Base-by-base conservation (phyloP, 2,797 vertebrate genomes). In the Limosa lapponica region DNA sequence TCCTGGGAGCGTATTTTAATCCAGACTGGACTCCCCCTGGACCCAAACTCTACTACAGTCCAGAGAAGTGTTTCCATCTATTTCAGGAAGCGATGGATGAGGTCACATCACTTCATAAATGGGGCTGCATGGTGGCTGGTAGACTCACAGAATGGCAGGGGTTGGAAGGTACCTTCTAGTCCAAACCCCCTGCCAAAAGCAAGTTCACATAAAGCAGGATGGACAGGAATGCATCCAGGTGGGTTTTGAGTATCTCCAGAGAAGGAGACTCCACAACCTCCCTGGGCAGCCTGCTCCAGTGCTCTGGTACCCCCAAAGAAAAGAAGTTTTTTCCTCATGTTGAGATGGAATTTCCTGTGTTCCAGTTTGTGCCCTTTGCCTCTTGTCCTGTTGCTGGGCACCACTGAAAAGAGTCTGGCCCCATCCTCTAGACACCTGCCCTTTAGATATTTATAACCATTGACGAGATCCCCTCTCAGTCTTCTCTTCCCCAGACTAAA, bases 91-190 rank as follows among this genome's bases (percentile, higher is more conserved):
- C 1, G 1, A 15, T 11, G 39, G 36, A n/a, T 58, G 28, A 41
- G 23, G 27, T 67, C 0, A 0, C 25, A 24, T 30, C 28, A 4
- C 48, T 75, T 14, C 3, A 3, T 5, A 39, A 57, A 27, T 0
- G 13, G 55, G 83, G 18, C 61, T 11, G 11, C 2, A 1, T 0
- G 0, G 23, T 10, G 28, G 11, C 80, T 57, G 23, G 8, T 57
- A 57, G 55, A n/a, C 32, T 55, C 32, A 57, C n/a, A 34, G n/a
- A 57, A 57, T 57, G 54, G 54, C 20, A 23, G 20, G n/a, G 14
- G n/a, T 16, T 57, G 55, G 14, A 34, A 57, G 55, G 55, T 9
- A 34, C n/a, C 55, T 57, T 24, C 14, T 34, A 34, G 55, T 57
- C 55, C n/a, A 57, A 24, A 34, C 13, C n/a, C n/a, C n/a, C 32